These are phyloP conservation scores for Scatophagus argus DNA, from an alignment of 2,113 vertebrate species.

Conservation along the genomic window DNA sequence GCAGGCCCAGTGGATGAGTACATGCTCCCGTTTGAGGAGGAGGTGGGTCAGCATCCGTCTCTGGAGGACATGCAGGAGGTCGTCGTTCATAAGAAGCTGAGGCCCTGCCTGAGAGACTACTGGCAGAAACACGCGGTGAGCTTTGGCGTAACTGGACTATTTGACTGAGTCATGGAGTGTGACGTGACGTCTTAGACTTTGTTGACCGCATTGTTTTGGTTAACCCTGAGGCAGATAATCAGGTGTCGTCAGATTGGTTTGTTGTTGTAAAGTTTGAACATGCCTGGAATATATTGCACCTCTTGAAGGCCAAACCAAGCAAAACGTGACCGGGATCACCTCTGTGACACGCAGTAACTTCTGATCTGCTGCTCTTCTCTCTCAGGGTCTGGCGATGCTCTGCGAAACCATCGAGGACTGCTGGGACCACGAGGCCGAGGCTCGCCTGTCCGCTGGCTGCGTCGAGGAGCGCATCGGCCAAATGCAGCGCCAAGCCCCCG, in stretches of 20 bases:
- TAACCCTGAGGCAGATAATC: too few relatives aligned
- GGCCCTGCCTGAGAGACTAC: conserved; percentile 93
- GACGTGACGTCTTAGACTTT: too few relatives aligned
- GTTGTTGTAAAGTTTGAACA: not conserved
- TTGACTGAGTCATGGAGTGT: too few relatives aligned
- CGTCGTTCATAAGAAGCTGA: conserved; percentile 98
- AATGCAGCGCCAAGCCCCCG: conserved; percentile 95
- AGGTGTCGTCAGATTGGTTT: too few relatives aligned
- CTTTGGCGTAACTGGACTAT: too few relatives aligned
- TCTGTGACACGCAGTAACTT: not conserved
- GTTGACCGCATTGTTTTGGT: too few relatives aligned
- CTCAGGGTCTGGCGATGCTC: conserved; percentile 95
- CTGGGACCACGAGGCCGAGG: conserved; percentile 99
- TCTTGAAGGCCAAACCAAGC: not conserved
- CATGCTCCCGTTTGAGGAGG: conserved; percentile 98
- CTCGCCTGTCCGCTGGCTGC: conserved; percentile 94
- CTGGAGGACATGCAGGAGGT: conserved; percentile 99
- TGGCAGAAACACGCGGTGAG: conserved; percentile 98
- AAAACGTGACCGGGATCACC: not conserved
- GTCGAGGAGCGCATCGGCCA: conserved; percentile 96
- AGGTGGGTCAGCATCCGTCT: conserved; percentile 98
- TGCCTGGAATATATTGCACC: not conserved
- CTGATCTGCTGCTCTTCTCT: not conserved
- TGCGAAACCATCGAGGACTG: conserved; percentile 99
- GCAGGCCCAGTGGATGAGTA: conserved; percentile 97